Percentiles rank a stretch among this genome's conserved stretches.
Conservation (phyloP, 1,140 invertebrate genomes). For the Drosophila bipectinata region DNA sequence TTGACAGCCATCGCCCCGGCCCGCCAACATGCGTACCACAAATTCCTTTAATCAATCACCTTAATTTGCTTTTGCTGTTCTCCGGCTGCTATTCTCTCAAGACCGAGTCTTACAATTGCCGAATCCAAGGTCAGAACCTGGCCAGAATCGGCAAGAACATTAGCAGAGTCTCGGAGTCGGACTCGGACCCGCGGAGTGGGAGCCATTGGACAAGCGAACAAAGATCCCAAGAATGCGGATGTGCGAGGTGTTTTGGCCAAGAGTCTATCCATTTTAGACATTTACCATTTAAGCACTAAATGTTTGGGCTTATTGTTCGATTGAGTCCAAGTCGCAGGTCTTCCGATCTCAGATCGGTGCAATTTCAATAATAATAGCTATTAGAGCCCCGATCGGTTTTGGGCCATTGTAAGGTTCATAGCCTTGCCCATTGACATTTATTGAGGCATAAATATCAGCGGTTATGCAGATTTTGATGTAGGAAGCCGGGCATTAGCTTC, state of each 20-base stretch:
- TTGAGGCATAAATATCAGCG: constrained; percentile 30
- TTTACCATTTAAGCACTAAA: constrained; percentile 21
- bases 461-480: constrained; percentile 29
- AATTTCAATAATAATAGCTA: constrained; percentile 46
- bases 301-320: constrained; percentile 6
- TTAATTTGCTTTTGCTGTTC: constrained; percentile 65
- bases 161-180: constrained; percentile 3
- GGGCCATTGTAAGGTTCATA: constrained; percentile 4
- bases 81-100: constrained; percentile 7
- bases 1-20: constrained; percentile 14
- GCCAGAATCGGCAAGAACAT: constrained; percentile 35
- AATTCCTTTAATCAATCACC: constrained; percentile 74
- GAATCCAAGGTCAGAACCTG: constrained; percentile 10
- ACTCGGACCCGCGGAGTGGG: not conserved
- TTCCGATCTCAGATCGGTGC: constrained; percentile 4
- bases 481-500: constrained; percentile 17
- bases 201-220: constrained; percentile 43
- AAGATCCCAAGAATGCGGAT: constrained; percentile 42
- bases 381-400: not conserved
- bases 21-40: constrained; percentile 32
- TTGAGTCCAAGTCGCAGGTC: constrained; percentile 16
- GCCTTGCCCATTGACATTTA: constrained; percentile 29
- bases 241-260: constrained; percentile 16
- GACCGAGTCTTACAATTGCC: constrained; percentile 29
- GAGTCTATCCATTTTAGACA: constrained; percentile 4